phyloP scores from a whole-genome alignment of 2,113 vertebrate species.

The Cyprinodon tularosa region DNA sequence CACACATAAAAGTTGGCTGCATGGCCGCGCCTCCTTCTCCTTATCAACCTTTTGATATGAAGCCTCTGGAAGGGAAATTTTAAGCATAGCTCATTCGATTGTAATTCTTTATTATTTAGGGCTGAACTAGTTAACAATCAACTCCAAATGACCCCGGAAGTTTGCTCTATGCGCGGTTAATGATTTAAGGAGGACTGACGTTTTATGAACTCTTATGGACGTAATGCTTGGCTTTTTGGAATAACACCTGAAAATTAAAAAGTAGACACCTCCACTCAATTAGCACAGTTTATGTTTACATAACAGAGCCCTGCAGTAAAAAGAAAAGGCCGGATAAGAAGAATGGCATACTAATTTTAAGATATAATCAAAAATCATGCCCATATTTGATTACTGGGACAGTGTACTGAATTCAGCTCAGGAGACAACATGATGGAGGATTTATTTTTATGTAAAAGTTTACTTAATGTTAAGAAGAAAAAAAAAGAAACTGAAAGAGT shows the following conservation, averaged over 20 bases:
- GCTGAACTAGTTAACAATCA: conserved; percentile 55
- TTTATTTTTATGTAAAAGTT: neutral
- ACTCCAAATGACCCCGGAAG: conserved; percentile 78
- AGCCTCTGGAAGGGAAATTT: too few species aligned
- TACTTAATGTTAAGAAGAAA: neutral
- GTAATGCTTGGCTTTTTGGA: conserved; percentile 8
- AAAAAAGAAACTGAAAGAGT: neutral
- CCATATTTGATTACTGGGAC: too few species aligned
- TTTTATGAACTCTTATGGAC: conserved; percentile 38
- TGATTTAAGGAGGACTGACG: conserved; percentile 68
- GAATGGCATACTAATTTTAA: neutral
- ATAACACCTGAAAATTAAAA: neutral
- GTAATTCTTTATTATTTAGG: conserved; percentile 4
- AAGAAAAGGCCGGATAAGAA: neutral
- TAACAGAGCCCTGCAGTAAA: conserved; percentile 9
- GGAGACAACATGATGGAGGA: too few species aligned
- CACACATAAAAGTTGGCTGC: conserved; percentile 3
- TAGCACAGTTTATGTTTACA: conserved; percentile 3
- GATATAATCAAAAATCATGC: neutral
- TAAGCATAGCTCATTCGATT: too few species aligned
- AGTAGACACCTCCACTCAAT: neutral
- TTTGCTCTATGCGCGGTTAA: conserved; percentile 56
- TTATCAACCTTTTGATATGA: conserved; percentile 13
- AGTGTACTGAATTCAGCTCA: too few species aligned
- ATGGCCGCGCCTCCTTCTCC: neutral